Evolutionary conservation across 2,113 vertebrate genomes (phyloP), one percentile per base, ranked within the genome.

Genomic region (Colossoma macropomum): DNA sequence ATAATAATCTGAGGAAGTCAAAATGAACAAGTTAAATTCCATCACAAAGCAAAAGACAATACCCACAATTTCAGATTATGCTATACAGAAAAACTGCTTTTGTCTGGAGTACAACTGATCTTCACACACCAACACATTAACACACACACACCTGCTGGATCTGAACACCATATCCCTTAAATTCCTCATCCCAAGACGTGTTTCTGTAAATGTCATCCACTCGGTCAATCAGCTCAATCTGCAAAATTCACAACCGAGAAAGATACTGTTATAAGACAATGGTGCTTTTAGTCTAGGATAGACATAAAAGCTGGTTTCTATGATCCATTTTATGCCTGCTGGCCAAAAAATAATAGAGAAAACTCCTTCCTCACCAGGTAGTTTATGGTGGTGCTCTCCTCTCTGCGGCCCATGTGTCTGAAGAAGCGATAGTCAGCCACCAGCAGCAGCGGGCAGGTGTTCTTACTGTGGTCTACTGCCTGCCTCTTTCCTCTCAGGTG

Each of bases 171-270:
- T 99, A 99, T 45, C 97, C 97, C 59, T 91, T 94, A 91, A 96
- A 97, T 76, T 95, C 95, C 0, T 96, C 94, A 12, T 97, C 97
- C 97, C 97, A 99, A 0, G 97, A 96, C 0, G 97, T 99, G 88
- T 98, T 98, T 72, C 97, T 93, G 90, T 98, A 99, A 89, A 99
- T 99, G 93, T 98, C 97, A 84, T 99, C 98, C 9, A 99, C 98
- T 50, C 98, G 95, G 88, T 99, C 98, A 80, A 99, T 99, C 84
- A 99, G 88, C 32, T 98, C 98, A 76, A 99, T 99, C 98, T 99
- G 91, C 9, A 70, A 75, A 3, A 50, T 17, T 52, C 2, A 17
- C 1, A 45, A 45, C 10, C 34, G 7, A 38, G 3, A 7, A 4
- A 38, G 34, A 38, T 38, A 38, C 10, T 45, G 10, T 45, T 1